Evolutionary conservation across 2,797 vertebrate species (phyloP).

Genomic region (Bothrops alternatus): DNA sequence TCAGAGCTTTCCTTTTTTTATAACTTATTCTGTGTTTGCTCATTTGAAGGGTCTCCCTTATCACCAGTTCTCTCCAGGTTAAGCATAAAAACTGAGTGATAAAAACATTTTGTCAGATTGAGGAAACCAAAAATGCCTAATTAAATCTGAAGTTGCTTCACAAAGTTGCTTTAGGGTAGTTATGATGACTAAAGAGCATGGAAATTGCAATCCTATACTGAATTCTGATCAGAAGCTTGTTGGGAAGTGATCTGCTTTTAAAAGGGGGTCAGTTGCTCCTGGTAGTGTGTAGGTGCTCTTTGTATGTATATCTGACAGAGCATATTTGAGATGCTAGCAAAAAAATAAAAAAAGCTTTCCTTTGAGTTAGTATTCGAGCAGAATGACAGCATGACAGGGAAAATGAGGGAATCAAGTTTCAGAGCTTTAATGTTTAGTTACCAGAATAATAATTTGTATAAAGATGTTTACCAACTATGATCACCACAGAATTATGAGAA

Average conservation of each 20-base stretch:
- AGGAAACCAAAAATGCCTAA: not conserved
- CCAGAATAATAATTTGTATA: not conserved
- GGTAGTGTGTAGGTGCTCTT: not conserved
- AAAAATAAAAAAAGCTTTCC: not conserved
- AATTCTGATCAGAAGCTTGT: not conserved
- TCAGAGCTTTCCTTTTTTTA: conserved; percentile 36
- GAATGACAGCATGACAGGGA: not conserved
- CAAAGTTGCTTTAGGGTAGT: not conserved
- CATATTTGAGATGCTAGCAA: not conserved
- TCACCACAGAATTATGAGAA: not conserved
- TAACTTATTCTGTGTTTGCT: not conserved
- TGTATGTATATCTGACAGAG: not conserved
- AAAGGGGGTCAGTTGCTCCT: not conserved
- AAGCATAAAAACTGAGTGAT: not conserved
- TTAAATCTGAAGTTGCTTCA: not conserved
- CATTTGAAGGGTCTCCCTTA: not conserved
- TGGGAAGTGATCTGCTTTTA: not conserved
- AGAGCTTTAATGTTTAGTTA: not conserved
- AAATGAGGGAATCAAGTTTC: not conserved
- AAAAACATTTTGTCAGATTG: not conserved
- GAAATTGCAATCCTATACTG: not conserved
- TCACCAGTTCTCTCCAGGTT: not conserved
- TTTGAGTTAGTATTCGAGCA: not conserved
- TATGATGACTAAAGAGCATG: not conserved
- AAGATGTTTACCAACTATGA: not conserved